Evolutionary conservation across 2,888 invertebrate species (phyloP), one percentile per base, ranked within the genome.

Genomic region (Maniola hyperantus): DNA sequence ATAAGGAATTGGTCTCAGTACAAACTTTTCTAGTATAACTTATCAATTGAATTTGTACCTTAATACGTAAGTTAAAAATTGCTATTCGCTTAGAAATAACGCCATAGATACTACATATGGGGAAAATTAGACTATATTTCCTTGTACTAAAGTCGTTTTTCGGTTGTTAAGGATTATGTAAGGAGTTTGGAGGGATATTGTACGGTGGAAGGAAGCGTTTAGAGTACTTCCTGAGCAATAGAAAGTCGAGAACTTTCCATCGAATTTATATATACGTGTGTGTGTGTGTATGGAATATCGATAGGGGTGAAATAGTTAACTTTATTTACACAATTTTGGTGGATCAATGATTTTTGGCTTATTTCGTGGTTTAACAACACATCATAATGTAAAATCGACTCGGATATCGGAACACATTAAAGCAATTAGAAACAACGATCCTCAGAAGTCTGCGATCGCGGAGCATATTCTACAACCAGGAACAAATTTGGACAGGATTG

Each of bases 181-280:
- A 33, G 61, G 44, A 48, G 61, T 66, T 51, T 20, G 61, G 48
- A 33, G 62, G 39, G 53, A 51, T 51, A 42, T 62, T 10, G 62
- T 26, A 15, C 62, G 20, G 60, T 65, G 72, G 72, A 71, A 73
- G 73, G 72, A 71, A 73, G 64, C 67, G 65, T 72, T 73, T 73
- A 71, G 70, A 71, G 67, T 54, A 64, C 67, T 71, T 73, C 72
- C 73, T 68, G 70, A 60, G 69, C 67, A 64, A 64, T 64, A 61
- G 60, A 68, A 68, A 66, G 68, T 67, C 66, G 70, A 64, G 71
- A 68, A 70, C 64, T 63, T 70, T 65, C 67, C 60, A 64, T 54
- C 57, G 63, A 60, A 61, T 65, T 54, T 61, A 58, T 51, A 50
- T 61, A 51, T 51, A 50, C 26, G 8, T 46, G 59, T 59, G 46